phyloP scores from a whole-genome alignment of 2,113 vertebrate genomes.

The Trachemys scripta region DNA sequence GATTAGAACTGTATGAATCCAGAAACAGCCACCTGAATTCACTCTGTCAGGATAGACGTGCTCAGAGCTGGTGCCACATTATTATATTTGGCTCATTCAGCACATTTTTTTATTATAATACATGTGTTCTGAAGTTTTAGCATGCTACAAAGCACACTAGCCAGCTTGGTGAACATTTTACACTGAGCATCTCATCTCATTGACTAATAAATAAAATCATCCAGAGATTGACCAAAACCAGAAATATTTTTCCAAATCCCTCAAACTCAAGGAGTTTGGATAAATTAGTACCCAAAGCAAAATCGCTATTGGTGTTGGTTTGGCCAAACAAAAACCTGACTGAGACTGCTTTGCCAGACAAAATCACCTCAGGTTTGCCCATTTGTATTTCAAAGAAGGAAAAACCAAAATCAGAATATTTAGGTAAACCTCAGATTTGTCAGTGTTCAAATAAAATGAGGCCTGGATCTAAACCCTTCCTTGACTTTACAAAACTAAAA shows the following conservation, averaged over 20 bases:
- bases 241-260: background rate
- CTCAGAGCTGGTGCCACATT: slow-evolving; percentile 44
- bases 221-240: background rate
- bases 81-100: slow-evolving; percentile 57
- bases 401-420: background rate
- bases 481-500: background rate
- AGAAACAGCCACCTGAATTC: slow-evolving; percentile 68
- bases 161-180: slow-evolving; percentile 12
- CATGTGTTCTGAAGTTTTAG: slow-evolving; percentile 15
- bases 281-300: background rate
- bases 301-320: background rate
- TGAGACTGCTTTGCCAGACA: background rate
- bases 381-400: slow-evolving; percentile 5
- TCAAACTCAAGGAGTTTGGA: background rate
- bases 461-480: background rate
- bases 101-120: slow-evolving; percentile 53
- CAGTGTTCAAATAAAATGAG: background rate
- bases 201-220: background rate
- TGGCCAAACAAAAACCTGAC: background rate
- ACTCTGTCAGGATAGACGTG: slow-evolving; percentile 53
- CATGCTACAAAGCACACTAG: background rate
- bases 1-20: slow-evolving; percentile 69
- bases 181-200: background rate
- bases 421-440: background rate
- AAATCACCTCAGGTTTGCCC: background rate